Base-by-base conservation (phyloP, 2,888 invertebrate genomes). In the Drosophila sordidapex region DNA sequence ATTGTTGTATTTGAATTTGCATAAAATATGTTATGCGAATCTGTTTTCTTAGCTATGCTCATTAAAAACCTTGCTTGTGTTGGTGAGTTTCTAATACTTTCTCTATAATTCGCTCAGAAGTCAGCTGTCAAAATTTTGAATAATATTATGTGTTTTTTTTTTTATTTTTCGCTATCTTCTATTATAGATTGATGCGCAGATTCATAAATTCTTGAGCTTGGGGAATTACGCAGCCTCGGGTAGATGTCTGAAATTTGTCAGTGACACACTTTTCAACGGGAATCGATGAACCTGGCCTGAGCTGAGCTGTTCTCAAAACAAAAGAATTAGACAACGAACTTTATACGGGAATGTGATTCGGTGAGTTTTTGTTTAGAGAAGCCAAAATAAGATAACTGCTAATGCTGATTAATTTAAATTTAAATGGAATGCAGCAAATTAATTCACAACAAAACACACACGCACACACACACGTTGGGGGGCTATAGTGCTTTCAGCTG, bases 51-150 rank as follows among this genome's bases (percentile, higher is more conserved):
- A 25, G 57, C 31, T 46, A 64, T 46, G 75, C 62, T 77, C 65
- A 79, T 77, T 79, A 74, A 57, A 61, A 52, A 52, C 21, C 27
- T 59, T 60, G 21, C 25, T 33, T 36, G 62, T 86, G 8, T 83
- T 67, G 60, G 11, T 43, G 43, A 81, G 72, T 85, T 87, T 81
- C 85, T 80, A 76, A 80, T 77, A 87, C 90, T 90, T 87, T 87
- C 86, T 85, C 85, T 79, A 74, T 75, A 79, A 74, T 62, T 58
- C 59, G 68, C 70, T 53, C 35, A 82, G 75, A 75, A 79, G 72
- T 56, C 40, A 48, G 31, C n/a, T 70, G 49, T 46, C 58, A 49
- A 57, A 48, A 60, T 43, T 51, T 60, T 25, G 25, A 15, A n/a
- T 31, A 29, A 21, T 29, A 15, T 31, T 25, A 15, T 4, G 21